Conservation (phyloP, 2,888 invertebrate species). For the Melieria picta region DNA sequence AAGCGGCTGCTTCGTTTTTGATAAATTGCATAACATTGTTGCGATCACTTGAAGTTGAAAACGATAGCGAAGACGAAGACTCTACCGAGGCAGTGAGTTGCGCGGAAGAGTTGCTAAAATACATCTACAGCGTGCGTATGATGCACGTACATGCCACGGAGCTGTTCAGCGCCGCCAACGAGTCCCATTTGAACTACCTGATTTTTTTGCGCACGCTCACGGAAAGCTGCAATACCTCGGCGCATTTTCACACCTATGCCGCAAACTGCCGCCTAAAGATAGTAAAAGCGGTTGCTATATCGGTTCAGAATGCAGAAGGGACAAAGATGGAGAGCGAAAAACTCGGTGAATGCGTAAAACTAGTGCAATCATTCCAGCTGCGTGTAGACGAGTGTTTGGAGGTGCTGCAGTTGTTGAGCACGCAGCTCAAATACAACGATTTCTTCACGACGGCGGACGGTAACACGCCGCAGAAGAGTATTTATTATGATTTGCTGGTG, state of each 20-base stretch:
- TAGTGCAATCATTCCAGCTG: conserved; percentile 57
- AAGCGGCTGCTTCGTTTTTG: conserved; percentile 52
- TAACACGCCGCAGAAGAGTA: conserved; percentile 57
- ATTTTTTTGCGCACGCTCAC: conserved; percentile 54
- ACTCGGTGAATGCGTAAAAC: conserved; percentile 50
- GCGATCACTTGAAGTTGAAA: conserved; percentile 40
- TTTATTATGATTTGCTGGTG: conserved; percentile 69
- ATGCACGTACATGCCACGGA: conserved; percentile 52
- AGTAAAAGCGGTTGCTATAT: conserved; percentile 55
- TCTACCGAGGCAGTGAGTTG: conserved; percentile 35
- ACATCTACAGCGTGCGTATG: conserved; percentile 58
- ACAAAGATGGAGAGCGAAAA: conserved; percentile 40
- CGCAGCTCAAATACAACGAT: conserved; percentile 54
- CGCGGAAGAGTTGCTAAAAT: conserved; percentile 54
- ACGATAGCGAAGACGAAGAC: neutral
- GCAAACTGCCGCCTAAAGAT: conserved; percentile 58
- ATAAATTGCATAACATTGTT: conserved; percentile 45
- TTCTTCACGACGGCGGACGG: conserved; percentile 53
- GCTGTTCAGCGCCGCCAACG: conserved; percentile 50
- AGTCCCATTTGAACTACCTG: conserved; percentile 52
- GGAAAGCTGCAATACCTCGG: conserved; percentile 47
- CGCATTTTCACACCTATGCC: conserved; percentile 49
- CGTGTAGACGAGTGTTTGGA: conserved; percentile 53
- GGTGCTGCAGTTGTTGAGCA: conserved; percentile 52
- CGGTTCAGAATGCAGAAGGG: conserved; percentile 38